A percentile compares a stretch with the other conserved stretches of the same genome.
Conservation (phyloP, 2,888 invertebrate species). For the Ceramica pisi region DNA sequence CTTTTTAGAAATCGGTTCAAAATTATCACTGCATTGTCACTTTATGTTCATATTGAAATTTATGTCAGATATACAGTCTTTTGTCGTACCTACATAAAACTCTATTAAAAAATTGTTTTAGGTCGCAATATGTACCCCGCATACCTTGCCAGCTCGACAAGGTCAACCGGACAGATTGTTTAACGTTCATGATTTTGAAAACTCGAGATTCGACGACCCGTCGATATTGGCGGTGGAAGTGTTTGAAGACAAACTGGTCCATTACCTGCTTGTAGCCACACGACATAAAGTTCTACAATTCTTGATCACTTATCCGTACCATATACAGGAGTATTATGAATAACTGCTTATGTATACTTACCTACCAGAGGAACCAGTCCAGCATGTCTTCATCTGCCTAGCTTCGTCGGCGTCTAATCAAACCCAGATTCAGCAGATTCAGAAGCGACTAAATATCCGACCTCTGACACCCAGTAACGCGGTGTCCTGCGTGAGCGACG, state of each 20-base stretch:
- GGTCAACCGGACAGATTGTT: slow-evolving; percentile 9
- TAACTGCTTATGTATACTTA: neutral
- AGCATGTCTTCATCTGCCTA: too few relatives aligned
- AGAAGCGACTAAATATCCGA: too few relatives aligned
- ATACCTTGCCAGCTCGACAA: neutral
- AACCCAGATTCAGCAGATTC: too few relatives aligned
- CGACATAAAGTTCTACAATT: slow-evolving; percentile 52
- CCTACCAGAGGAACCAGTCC: too few relatives aligned
- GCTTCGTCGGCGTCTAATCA: too few relatives aligned
- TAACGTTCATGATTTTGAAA: slow-evolving; percentile 31
- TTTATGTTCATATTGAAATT: neutral
- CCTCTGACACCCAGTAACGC: too few relatives aligned
- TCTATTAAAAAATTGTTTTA: slow-evolving; percentile 29
- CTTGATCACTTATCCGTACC: slow-evolving; percentile 43
- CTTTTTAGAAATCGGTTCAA: neutral
- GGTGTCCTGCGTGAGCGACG: too few relatives aligned
- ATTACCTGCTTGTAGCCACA: slow-evolving; percentile 57
- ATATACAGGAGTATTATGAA: neutral
- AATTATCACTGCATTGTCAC: neutral
- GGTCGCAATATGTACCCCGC: slow-evolving; percentile 40
- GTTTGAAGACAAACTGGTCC: slow-evolving; percentile 53
- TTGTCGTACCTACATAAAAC: neutral
- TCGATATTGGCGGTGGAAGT: slow-evolving; percentile 56
- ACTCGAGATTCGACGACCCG: slow-evolving; percentile 29
- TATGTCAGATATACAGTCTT: neutral